These are phyloP conservation scores for Omphaloscelis lunosa DNA, from an alignment of 2,888 invertebrate genomes.

Conservation along the genomic window DNA sequence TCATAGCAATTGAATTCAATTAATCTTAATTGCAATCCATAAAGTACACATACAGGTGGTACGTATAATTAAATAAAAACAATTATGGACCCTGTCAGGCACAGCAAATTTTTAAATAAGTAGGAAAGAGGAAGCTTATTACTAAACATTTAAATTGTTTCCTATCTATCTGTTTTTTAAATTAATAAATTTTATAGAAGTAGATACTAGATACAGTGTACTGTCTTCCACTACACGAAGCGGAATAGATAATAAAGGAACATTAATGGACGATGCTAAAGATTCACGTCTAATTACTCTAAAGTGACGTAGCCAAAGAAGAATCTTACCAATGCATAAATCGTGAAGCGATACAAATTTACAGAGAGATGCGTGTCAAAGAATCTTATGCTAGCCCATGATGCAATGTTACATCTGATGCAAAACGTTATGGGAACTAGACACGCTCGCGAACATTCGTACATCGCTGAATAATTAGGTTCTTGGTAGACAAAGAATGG, in stretches of 20 bases:
- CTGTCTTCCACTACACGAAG: too few species aligned
- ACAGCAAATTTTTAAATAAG: too few species aligned
- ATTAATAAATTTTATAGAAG: neutral
- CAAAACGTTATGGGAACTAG: conserved; percentile 63
- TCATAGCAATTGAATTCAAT: too few species aligned
- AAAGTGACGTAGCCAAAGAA: conserved; percentile 19
- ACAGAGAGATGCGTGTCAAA: conserved; percentile 46
- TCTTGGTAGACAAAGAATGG: conserved; percentile 1
- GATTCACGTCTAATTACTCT: neutral
- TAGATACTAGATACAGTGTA: neutral
- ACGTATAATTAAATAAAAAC: too few species aligned
- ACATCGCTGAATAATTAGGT: conserved; percentile 45
- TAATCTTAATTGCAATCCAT: too few species aligned
- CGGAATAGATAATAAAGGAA: neutral
- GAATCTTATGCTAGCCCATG: conserved; percentile 41
- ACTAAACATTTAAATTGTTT: too few species aligned
- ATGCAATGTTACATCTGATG: conserved; percentile 55
- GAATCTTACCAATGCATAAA: conserved; percentile 26
- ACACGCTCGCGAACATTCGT: conserved; percentile 51
- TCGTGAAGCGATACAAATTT: conserved; percentile 12
- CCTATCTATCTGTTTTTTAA: too few species aligned
- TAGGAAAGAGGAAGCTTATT: too few species aligned
- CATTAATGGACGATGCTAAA: conserved; percentile 6
- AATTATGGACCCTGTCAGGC: too few species aligned
- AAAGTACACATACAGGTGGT: too few species aligned